phyloP scores from a whole-genome alignment of 1,140 invertebrate genomes.

The Sycophaga agraensis region DNA sequence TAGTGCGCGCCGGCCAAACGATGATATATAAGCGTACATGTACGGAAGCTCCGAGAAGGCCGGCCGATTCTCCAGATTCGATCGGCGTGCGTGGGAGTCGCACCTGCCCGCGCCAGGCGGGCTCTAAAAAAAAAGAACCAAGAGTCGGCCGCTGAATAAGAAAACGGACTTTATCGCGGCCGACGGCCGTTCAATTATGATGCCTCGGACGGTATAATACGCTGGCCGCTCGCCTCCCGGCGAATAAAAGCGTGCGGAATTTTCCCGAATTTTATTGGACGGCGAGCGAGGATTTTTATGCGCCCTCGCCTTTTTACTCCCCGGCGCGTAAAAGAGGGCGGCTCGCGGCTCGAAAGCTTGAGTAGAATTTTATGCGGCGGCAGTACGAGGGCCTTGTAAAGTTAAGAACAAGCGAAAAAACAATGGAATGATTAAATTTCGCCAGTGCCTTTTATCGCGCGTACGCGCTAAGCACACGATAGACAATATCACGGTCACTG shows the following conservation, averaged over 20 bases:
- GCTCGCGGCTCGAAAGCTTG: constrained; percentile 1
- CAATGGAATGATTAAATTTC: not conserved
- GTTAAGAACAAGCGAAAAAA: not conserved
- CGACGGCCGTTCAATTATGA: constrained; percentile 20
- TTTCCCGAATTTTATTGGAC: constrained; percentile 15
- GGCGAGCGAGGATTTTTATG: constrained; percentile 4
- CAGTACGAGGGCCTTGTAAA: not conserved
- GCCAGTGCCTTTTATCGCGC: too few relatives aligned
- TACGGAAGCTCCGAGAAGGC: too few relatives aligned
- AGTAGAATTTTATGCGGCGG: not conserved
- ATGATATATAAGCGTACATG: too few relatives aligned
- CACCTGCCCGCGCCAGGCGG: not conserved
- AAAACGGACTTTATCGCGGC: constrained; percentile 2
- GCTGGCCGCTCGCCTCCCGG: too few relatives aligned
- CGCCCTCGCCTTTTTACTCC: constrained; percentile 3
- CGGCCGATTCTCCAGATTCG: too few relatives aligned
- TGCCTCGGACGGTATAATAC: not conserved
- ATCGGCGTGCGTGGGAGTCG: not conserved
- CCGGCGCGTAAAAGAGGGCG: not conserved
- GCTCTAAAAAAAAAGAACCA: not conserved
- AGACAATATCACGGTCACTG: too few relatives aligned
- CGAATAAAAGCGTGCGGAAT: constrained; percentile 7
- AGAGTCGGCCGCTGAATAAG: constrained; percentile 8
- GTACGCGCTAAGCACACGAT: too few relatives aligned
- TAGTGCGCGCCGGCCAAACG: too few relatives aligned